phyloP scores from a whole-genome alignment of 2,888 invertebrate species.

The Lacanobia wlatinum region DNA sequence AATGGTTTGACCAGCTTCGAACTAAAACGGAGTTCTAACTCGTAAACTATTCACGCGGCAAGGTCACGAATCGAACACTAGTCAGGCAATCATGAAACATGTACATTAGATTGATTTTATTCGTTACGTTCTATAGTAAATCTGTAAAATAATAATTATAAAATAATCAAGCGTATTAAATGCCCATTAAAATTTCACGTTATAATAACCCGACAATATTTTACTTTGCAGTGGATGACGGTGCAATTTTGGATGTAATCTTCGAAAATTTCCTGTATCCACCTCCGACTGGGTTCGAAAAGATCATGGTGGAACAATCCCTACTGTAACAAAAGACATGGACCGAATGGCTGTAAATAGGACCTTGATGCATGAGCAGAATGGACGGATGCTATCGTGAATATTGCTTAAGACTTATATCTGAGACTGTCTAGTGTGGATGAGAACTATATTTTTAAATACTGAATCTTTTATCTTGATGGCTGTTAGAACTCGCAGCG shows the following conservation, averaged over 20 bases:
- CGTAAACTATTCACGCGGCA: constrained; percentile 9
- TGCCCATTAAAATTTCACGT: constrained; percentile 1
- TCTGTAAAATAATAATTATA: neutral
- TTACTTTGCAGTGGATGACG: constrained; percentile 96
- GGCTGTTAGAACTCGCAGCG: constrained; percentile 35
- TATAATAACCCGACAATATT: neutral
- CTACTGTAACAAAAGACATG: constrained; percentile 93
- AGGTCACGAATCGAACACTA: neutral
- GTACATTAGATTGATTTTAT: constrained; percentile 2
- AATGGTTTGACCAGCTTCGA: neutral
- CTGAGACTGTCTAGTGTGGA: constrained; percentile 62
- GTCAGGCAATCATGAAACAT: constrained; percentile 28
- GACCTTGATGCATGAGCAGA: constrained; percentile 64
- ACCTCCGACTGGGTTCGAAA: constrained; percentile 97
- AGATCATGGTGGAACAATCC: constrained; percentile 99
- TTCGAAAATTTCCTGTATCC: constrained; percentile 96
- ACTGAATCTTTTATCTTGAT: constrained; percentile 47
- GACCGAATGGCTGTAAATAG: constrained; percentile 61
- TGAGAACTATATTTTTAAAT: constrained; percentile 64
- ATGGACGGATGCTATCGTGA: constrained; percentile 56
- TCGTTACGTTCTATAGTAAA: neutral
- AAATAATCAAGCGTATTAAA: too few species aligned
- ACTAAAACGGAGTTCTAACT: neutral
- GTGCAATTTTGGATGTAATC: constrained; percentile 98
- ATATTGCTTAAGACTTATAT: constrained; percentile 63